Percentiles rank a stretch among this genome's conserved stretches.
Conservation (phyloP, 1,140 invertebrate species). For the Anastatus disparis region DNA sequence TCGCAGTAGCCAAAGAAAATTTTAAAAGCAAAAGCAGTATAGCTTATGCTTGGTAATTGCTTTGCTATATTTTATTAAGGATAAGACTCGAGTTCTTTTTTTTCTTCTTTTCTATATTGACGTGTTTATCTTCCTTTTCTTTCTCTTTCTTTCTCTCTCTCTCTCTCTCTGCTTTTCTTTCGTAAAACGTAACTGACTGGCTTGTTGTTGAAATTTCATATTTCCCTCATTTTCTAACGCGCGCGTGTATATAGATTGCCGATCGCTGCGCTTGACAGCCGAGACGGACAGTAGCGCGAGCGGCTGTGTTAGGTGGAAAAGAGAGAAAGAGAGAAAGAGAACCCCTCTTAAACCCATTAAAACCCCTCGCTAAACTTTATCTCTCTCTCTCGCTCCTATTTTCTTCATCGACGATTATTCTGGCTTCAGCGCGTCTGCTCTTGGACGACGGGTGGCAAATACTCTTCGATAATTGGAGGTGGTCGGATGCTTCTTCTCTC, state of each 20-base stretch:
- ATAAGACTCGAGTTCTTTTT: too few species aligned
- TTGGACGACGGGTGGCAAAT: not conserved
- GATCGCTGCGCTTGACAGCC: conserved; percentile 49
- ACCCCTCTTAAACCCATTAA: conserved; percentile 47
- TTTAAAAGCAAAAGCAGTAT: too few species aligned
- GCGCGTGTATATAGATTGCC: conserved; percentile 14
- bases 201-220: conserved; percentile 50
- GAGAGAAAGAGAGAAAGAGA: too few species aligned
- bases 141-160: too few species aligned
- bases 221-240: conserved; percentile 17
- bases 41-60: conserved; percentile 5
- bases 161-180: too few species aligned
- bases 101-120: not conserved
- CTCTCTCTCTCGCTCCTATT: not conserved
- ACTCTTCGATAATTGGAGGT: conserved; percentile 23
- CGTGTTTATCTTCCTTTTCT: conserved; percentile 1
- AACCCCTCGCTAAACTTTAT: not conserved
- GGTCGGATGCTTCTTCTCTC: not conserved
- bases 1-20: too few species aligned
- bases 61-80: conserved; percentile 7
- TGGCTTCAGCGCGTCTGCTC: conserved; percentile 1
- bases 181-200: too few species aligned
- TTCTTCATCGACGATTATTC: conserved; percentile 26
- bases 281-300: conserved; percentile 43
- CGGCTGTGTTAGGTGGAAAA: too few species aligned